Percentiles rank a stretch among this genome's conserved stretches.
These are phyloP conservation scores for Apodemia mormo DNA, from an alignment of 2,888 invertebrate species.

Conservation along the genomic window DNA sequence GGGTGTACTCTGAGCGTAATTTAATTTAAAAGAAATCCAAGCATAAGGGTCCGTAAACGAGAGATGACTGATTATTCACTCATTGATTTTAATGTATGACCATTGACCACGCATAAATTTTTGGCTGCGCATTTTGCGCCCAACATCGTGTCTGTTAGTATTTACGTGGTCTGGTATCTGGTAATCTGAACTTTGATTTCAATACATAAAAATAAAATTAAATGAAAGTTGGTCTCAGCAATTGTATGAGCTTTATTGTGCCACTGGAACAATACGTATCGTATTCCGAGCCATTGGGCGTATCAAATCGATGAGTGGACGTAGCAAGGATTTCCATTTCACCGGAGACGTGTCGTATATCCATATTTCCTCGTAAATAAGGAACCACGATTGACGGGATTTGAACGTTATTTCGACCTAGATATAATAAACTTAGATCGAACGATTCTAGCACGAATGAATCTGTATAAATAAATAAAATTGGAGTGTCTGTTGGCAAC, in stretches of 20 bases:
- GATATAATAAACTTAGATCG: slow-evolving; percentile 13
- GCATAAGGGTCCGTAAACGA: no score
- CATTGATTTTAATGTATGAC: no score
- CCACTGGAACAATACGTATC: slow-evolving; percentile 61
- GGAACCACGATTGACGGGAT: slow-evolving; percentile 27
- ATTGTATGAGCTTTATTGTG: slow-evolving; percentile 37
- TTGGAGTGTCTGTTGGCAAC: no score
- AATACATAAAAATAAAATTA: not conserved
- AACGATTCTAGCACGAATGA: not conserved
- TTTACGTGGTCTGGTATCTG: no score
- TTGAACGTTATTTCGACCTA: slow-evolving; percentile 26
- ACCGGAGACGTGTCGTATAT: slow-evolving; percentile 44
- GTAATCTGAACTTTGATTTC: no score
- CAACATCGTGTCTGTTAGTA: no score
- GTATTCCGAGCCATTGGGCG: slow-evolving; percentile 60
- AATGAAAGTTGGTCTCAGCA: not conserved
- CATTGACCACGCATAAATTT: no score
- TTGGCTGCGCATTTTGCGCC: no score
- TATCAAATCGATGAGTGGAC: slow-evolving; percentile 57
- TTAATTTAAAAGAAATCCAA: no score
- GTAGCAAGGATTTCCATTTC: slow-evolving; percentile 57
- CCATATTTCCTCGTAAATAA: slow-evolving; percentile 34
- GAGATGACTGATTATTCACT: no score
- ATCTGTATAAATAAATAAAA: not conserved
- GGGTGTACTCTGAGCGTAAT: no score